A percentile compares a stretch with the other conserved stretches of the same genome.
Conservation (phyloP, 2,797 vertebrate species). For the Acanthiza pusilla region DNA sequence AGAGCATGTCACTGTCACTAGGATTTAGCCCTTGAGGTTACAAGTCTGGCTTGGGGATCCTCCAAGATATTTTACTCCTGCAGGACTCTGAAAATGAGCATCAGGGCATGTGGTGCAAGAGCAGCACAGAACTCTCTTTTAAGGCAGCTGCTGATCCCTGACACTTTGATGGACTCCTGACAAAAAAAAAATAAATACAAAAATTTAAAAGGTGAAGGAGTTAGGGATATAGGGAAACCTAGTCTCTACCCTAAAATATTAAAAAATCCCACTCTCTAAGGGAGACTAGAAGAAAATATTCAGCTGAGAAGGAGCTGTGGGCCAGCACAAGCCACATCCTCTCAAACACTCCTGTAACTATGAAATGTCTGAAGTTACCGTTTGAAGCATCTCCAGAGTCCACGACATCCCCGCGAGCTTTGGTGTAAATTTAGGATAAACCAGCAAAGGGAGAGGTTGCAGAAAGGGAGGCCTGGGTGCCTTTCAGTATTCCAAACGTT, state of each 20-base stretch:
- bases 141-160: not conserved
- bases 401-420: not conserved
- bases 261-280: not conserved
- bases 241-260: not conserved
- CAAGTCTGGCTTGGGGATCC: not conserved
- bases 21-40: not conserved
- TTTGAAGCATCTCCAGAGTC: not conserved
- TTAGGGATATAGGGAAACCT: not conserved
- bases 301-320: not conserved
- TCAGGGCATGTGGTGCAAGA: not conserved
- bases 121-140: not conserved
- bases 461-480: not conserved
- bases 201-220: not conserved
- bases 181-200: too few species aligned
- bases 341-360: not conserved
- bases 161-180: not conserved
- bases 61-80: not conserved
- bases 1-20: not conserved
- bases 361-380: rapidly evolving
- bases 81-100: not conserved
- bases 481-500: not conserved
- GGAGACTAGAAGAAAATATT: not conserved
- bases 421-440: not conserved
- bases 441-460: not conserved
- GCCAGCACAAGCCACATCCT: not conserved